These are phyloP conservation scores for Castor canadensis DNA, from an alignment of 2,113 vertebrate species.

Conservation along the genomic window DNA sequence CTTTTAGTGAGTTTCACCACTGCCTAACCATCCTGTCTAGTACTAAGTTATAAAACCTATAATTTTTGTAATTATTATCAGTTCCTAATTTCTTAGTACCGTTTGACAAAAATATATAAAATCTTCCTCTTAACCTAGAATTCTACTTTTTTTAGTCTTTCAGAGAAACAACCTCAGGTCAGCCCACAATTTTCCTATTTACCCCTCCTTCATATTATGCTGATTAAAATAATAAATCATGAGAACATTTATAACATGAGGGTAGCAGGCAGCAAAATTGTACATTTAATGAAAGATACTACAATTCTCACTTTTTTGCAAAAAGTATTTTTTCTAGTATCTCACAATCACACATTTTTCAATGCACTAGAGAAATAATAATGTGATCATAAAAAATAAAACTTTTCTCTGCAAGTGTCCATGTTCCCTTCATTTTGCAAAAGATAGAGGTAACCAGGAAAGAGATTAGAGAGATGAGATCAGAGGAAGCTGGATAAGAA, in stretches of 20 bases:
- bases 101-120: not conserved
- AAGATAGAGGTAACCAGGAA: not conserved
- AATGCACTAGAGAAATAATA: not conserved
- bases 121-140: not conserved
- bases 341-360: not conserved
- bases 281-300: no score
- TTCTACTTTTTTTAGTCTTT: not conserved
- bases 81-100: not conserved
- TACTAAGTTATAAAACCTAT: not conserved
- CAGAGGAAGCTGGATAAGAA: not conserved
- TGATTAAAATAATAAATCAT: not conserved
- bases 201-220: not conserved
- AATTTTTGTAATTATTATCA: not conserved
- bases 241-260: no score
- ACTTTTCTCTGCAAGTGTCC: not conserved
- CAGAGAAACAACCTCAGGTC: not conserved
- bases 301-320: not conserved
- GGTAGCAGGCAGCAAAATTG: not conserved
- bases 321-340: not conserved
- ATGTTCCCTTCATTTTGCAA: not conserved
- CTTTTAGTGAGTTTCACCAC: no score
- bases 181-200: no score
- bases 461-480: not conserved
- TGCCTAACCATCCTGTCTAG: not conserved
- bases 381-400: not conserved